Evolutionary conservation across 1,140 invertebrate genomes (phyloP), one percentile per base, ranked within the genome.

Genomic region (Semibalanus balanoides): DNA sequence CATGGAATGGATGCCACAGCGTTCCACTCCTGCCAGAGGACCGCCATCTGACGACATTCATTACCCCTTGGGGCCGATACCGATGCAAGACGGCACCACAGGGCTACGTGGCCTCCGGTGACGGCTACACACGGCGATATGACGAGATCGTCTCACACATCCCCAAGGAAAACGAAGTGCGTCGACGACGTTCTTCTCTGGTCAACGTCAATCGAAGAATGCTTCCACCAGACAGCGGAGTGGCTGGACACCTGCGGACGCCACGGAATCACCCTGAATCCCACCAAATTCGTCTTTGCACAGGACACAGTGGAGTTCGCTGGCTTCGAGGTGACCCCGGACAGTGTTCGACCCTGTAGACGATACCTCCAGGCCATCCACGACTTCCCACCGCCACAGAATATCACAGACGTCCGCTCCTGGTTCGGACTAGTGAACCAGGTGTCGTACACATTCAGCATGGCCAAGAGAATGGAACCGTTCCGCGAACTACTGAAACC

Each of bases 341-440:
- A 71, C 64, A 76, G 28, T 29, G 75, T 76, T 0, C 22, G 29
- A 0, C 75, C 75, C 9, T 70, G 51, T 29, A 0, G 3, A 0
- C 14, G n/a, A 0, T 76, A 73, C 51, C 28, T 71, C 1, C 9
- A 72, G 19, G 29, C 64, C 5, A 76, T 73, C 17, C 75, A n/a
- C 3, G n/a, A 72, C 11, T 76, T 72, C 64, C 75, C 75, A 0
- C 0, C 9, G 5, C 30, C n/a, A 14, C 27, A 73, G n/a, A 76
- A 30, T 27, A 71, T 71, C 64, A 71, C 43, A 7, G 75, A 76
- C 19, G 27, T 76, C 0, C 30, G 30, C 17, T 70, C 43, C 9
- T 76, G 64, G 51, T 76, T 71, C n/a, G 64, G 75, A 19, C 40
- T 69, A 0, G 29, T 76, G 27, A 76, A 72, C 40, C 75, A 76